Percentiles rank a stretch among this genome's conserved stretches.
Conservation (phyloP, 2,797 vertebrate species). For the Meriones psammophilus region DNA sequence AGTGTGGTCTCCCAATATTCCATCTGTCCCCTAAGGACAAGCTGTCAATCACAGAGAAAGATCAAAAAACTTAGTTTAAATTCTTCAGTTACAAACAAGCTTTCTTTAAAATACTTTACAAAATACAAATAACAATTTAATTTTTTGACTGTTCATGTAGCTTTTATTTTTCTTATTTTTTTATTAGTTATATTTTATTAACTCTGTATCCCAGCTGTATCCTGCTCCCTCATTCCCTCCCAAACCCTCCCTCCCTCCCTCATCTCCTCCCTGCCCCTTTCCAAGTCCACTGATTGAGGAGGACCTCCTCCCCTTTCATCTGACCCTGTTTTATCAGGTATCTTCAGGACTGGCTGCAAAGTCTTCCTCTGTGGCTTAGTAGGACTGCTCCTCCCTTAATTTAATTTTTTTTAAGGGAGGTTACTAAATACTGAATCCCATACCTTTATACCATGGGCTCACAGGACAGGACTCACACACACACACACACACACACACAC, state of each 20-base stretch:
- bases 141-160: neutral
- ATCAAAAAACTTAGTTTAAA: slow-evolving; percentile 56
- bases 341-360: too few relatives aligned
- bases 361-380: too few relatives aligned
- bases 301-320: too few relatives aligned
- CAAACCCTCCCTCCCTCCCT: too few relatives aligned
- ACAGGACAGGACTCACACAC: slow-evolving; percentile 69
- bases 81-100: slow-evolving; percentile 20
- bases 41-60: slow-evolving; percentile 68
- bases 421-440: slow-evolving; percentile 68
- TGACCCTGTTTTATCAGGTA: too few relatives aligned
- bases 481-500: slow-evolving; percentile 49
- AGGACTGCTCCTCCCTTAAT: too few relatives aligned
- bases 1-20: neutral
- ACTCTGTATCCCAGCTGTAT: too few relatives aligned
- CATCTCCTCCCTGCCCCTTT: too few relatives aligned
- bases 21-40: slow-evolving; percentile 34
- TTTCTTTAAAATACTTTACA: slow-evolving; percentile 53
- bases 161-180: too few relatives aligned
- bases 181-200: too few relatives aligned
- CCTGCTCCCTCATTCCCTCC: too few relatives aligned
- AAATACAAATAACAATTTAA: slow-evolving; percentile 73
- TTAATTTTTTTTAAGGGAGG: neutral
- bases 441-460: slow-evolving; percentile 65
- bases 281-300: too few relatives aligned